Evolutionary conservation across 2,888 invertebrate species (phyloP), one percentile per base, ranked within the genome.

Genomic region (Macaria liturata): DNA sequence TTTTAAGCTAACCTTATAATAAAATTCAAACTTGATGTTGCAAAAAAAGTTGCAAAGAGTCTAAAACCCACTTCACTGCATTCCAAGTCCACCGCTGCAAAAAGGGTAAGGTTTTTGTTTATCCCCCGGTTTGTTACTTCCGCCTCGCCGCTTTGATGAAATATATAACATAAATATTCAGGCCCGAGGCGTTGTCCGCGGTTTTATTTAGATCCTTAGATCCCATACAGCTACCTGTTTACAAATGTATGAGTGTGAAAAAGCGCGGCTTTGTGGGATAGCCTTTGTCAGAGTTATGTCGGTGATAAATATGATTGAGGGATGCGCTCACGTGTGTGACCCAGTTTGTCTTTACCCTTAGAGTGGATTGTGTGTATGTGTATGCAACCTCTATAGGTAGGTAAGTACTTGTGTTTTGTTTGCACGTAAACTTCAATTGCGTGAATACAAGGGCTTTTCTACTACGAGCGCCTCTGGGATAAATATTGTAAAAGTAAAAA

Each of bases 91-190:
- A 60, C 46, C 43, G 45, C 49, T 20, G 55, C 59, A 60, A 60
- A 59, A 60, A 56, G 59, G 55, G 59, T 56, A 55, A 55, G 52
- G 55, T 86, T 88, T 88, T 85, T 86, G 85, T 84, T 84, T 81
- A 83, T 84, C 83, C 87, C 83, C 70, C 64, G 78, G 76, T 81
- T 68, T 69, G 69, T 67, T 72, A 70, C 72, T 74, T 79, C 76
- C 75, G 74, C 73, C 71, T 71, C 72, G 74, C 71, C 72, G 66
- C 68, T 76, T 78, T 80, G 80, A 79, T 80, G 79, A 78, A 80
- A 83, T 65, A 65, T 65, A 65, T 53, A 57, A 62, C 62, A 65
- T 68, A 67, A 67, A 70, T 67, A 66, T 68, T 63, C 63, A 61
- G 51, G 49, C 57, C 61, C 46, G 61, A 62, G 62, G 71, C 62